Conservation (phyloP, 2,888 invertebrate genomes). For the Cosmorhoe ocellata region DNA sequence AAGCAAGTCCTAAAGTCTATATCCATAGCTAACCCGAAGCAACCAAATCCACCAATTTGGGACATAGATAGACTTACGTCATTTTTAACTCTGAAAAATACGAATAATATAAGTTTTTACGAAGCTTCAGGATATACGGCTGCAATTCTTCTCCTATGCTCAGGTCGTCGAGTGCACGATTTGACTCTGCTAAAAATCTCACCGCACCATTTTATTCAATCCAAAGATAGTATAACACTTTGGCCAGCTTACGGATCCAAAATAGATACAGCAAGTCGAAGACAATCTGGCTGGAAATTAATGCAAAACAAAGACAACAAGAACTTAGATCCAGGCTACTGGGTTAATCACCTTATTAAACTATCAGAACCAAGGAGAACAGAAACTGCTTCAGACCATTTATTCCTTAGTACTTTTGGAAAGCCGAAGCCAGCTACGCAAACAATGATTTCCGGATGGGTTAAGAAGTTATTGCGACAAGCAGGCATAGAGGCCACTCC, state of each 20-base stretch:
- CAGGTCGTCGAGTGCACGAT: background rate
- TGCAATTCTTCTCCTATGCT: background rate
- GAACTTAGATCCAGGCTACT: background rate
- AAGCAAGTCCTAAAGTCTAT: background rate
- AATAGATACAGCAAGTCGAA: background rate
- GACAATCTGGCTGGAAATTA: background rate
- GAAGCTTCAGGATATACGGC: background rate
- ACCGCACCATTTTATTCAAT: background rate
- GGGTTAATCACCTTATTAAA: background rate
- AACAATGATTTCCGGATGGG: background rate
- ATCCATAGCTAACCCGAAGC: background rate
- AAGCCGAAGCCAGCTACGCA: background rate
- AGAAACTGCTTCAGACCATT: background rate
- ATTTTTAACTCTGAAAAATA: background rate
- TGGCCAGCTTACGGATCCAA: background rate
- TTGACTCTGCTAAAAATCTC: background rate
- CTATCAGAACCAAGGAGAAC: background rate
- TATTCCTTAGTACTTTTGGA: background rate
- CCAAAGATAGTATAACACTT: background rate
- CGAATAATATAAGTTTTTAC: too few relatives aligned
- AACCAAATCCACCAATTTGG: background rate
- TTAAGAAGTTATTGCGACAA: background rate
- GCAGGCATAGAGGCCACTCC: background rate
- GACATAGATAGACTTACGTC: background rate
- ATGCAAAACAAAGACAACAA: background rate